Percentiles rank a stretch among this genome's conserved stretches.
These are phyloP conservation scores for Paragorgia papillata DNA, from an alignment of 92 coral and sea anemone genomes.

Conservation along the genomic window DNA sequence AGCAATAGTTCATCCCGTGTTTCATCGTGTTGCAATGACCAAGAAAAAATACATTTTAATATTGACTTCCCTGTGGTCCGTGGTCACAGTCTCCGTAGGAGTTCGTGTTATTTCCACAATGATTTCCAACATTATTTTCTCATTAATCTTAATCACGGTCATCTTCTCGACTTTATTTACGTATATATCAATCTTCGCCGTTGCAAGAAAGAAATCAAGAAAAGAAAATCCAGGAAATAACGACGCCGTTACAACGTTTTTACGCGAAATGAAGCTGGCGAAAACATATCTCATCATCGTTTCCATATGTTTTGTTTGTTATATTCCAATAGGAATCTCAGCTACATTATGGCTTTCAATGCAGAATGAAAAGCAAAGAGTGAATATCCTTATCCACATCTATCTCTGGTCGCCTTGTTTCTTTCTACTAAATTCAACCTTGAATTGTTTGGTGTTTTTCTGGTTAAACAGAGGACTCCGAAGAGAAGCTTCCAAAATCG, in stretches of 20 bases:
- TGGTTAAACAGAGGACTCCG: slow-evolving; percentile 28
- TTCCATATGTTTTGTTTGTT: background rate
- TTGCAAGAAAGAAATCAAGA: background rate
- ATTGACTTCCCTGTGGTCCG: background rate
- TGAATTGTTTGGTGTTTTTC: slow-evolving; percentile 27
- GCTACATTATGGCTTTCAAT: background rate
- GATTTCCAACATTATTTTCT: background rate
- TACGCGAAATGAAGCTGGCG: background rate
- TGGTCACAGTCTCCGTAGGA: background rate
- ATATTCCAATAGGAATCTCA: background rate
- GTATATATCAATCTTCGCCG: background rate
- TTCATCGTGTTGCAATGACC: slow-evolving; percentile 11
- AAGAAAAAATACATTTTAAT: background rate
- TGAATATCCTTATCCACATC: background rate
- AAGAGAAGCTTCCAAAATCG: slow-evolving; percentile 29
- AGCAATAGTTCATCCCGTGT: slow-evolving; percentile 5
- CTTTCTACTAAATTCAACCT: slow-evolving; percentile 20
- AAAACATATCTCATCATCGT: background rate
- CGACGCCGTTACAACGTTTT: background rate
- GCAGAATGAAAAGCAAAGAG: background rate
- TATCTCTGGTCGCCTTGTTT: slow-evolving; percentile 10
- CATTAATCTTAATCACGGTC: background rate
- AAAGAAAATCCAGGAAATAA: background rate
- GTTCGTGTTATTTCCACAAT: background rate
- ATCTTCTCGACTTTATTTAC: background rate